Evolutionary conservation across 2,888 invertebrate species (phyloP), one percentile per base, ranked within the genome.

Genomic region (Chrysopilus asiliformis): DNA sequence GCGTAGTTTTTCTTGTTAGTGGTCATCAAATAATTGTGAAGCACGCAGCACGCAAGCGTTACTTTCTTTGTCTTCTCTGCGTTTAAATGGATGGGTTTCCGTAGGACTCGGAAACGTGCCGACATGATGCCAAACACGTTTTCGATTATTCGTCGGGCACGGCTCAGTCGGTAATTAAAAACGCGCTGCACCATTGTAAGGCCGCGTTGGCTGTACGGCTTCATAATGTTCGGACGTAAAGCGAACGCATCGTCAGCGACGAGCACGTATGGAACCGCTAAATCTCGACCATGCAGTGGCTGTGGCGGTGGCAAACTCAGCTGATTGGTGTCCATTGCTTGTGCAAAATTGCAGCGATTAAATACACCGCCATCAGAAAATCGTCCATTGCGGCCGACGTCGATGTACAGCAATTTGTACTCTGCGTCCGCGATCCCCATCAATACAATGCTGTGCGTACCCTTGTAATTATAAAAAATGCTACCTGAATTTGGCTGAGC

Each of bases 61-160:
- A 37, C 16, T 34, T 31, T 20, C 32, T 19, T 32, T n/a, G 32
- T 19, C 37, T 33, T 44, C 10, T 34, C 31, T 14, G 44, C 41
- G 9, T 17, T 2, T 15, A 47, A 34, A 32, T 44, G 38, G 16
- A 48, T 46, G 19, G 36, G 35, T 27, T 34, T 45, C 27, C 42
- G 43, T 13, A 51, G 47, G 35, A 49, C 42, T 50, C n/a, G n/a
- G n/a, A n/a, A n/a, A n/a, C n/a, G n/a, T n/a, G n/a, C n/a, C n/a
- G n/a, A n/a, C n/a, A n/a, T 34, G n/a, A 51, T 48, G 2, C 42
- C 39, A 14, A 42, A 42, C 1, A 32, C 36, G 17, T 31, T 40
- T 18, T 40, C 39, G 12, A 36, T 15, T 4, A 40, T 28, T 7
- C 36, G 19, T 14, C 42, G 3, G 2, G 34, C 34, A 3, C 39